Evolutionary conservation across 2,888 invertebrate species (phyloP), one percentile per base, ranked within the genome.

Genomic region (Gerris lacustris): DNA sequence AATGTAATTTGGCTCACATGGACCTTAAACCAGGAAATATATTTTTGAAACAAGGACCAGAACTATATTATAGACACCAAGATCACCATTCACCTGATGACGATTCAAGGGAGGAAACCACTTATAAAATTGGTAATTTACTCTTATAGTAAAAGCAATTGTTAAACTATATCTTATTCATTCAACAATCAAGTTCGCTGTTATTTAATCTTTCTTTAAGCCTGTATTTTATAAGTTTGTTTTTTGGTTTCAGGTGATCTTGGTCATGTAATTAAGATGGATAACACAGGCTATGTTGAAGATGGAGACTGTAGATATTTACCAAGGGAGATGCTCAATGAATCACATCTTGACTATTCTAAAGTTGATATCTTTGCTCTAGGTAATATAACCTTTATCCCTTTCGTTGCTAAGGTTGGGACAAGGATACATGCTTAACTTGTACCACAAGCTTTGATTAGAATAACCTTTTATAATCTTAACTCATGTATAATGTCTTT

Each of bases 11-110:
- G 70, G 95, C 92, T 0, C 96, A 96, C 79, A 88, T 96, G 87
- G 96, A 96, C 78, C 88, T 96, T 44, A 96, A 96, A 81, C 93
- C 96, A 0, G 95, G 89, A 2, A 96, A 96, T 80, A 91, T 96
- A 69, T 94, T 96, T 80, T 86, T 95, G 67, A 90, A 88, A 5
- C 84, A 85, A 77, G 88, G 88, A 77, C 84, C 84, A 74, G 83
- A 83, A 75, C 70, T 83, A 47, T 78, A 80, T 18, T 79, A 82
- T 68, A 83, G 84, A 6, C 83, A 84, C 75, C 84, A 85, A 75
- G 87, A 88, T 74, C 85, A 86, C 0, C 84, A 89, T 76, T 89
- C 90, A 77, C 31, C 31, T 31, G 31, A 31, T 31, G 82, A 90
- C 63, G 81, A 82, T 73, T 77, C 84, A 67, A 82, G 85, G 74